Evolutionary conservation across 2,888 invertebrate species (phyloP), one percentile per base, ranked within the genome.

Genomic region (Nomada ferruginata): DNA sequence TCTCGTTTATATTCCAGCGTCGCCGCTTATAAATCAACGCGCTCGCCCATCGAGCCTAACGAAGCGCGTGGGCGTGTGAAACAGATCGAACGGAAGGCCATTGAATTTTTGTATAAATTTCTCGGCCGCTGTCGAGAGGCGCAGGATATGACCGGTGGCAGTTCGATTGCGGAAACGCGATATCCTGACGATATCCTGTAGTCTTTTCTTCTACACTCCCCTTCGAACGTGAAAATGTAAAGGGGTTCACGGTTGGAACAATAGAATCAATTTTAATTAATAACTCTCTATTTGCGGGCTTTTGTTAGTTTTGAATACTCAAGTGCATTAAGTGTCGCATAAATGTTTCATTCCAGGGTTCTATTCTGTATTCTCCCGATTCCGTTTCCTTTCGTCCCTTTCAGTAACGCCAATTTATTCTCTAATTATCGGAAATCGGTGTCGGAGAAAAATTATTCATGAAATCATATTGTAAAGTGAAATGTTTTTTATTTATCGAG

Each of bases 11-110:
- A 74, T 79, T 84, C 76, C 78, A 42, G 29, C 65, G 50, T 44
- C 4, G 63, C 20, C 18, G 72, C 20, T 65, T 78, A 74, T 88
- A 89, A 90, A 90, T 90, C 90, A 87, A 85, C 85, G 86, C 84
- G 71, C 59, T 79, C 70, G 63, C 63, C 76, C 77, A 76, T 86
- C 73, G 78, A 36, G 76, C 79, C 55, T 70, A 57, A 75, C 79
- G 74, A 70, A 65, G 13, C 68, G 77, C 82, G 83, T 77, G 63
- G 85, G 83, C 74, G 85, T 86, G 86, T 83, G 83, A 86, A 87
- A 81, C 83, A 65, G 76, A 82, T 84, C 77, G 77, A 77, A 79
- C 84, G 87, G 84, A 87, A 87, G 79, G 79, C 70, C 84, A 72
- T 79, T 87, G 76, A 83, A 87, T 85, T 87, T 83, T 76, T 72